Evolutionary conservation across 2,113 vertebrate genomes (phyloP), one percentile per base, ranked within the genome.

Genomic region (Fulmarus glacialis): DNA sequence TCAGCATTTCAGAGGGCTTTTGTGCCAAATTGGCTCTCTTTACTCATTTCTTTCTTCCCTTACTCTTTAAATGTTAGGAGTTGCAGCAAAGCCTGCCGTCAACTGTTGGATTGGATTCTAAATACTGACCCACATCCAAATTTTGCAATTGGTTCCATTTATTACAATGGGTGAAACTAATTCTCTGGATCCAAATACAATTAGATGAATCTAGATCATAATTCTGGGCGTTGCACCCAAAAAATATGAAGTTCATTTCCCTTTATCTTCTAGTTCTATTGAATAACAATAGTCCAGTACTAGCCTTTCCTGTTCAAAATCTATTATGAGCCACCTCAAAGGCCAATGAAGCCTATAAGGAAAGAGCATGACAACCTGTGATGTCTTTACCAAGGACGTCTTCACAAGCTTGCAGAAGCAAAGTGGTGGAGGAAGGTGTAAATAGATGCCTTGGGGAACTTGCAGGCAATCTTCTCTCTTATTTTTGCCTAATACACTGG

Each of bases 81-180:
- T 59, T 80, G n/a, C 74, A 95, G 62, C 62, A 90, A 86, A 89
- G 78, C 14, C 53, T 90, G 20, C 66, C 20, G 22, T 93, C 75
- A 80, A 18, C 59, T 64, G 21, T 64, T 97, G 56, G 32, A 66
- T 27, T 84, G 27, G 42, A 60, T 87, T 94, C 55, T 45, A 40
- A 95, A 72, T 84, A 70, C 42, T 92, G 78, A 95, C 60, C 78
- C 34, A 58, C 27, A 58, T 89, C 87, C 94, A 93, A 48, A 90
- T 83, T 90, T 82, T 96, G 81, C 89, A 94, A 72, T 95, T 96
- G 79, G 83, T 95, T 95, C 64, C 40, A 58, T 67, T 96, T 97
- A 45, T 90, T 91, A 55, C 32, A 73, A 55, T 68, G 89, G 45
- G 50, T 96, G 87, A 81, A 91, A 94, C 50, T 95, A 93, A 91